Evolutionary conservation across 2,113 vertebrate genomes (phyloP).

Genomic region (Malurus alboscapulatus): DNA sequence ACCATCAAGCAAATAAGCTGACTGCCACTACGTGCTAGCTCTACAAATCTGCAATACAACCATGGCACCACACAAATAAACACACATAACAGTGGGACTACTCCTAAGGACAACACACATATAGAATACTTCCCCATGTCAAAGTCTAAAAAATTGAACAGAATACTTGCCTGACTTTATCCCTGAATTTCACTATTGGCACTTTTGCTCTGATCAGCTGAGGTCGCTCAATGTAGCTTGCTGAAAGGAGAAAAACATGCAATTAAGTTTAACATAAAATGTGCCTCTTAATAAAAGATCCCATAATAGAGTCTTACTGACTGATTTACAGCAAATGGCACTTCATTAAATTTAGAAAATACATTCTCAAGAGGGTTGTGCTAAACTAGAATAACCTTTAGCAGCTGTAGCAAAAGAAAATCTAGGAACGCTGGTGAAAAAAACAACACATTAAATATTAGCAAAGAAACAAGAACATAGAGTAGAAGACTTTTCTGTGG

Average conservation of each 20-base stretch:
- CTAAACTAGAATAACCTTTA: neutral
- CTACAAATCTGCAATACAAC: neutral
- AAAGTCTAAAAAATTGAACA: neutral
- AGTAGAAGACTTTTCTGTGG: neutral
- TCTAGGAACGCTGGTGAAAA: neutral
- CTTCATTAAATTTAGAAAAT: neutral
- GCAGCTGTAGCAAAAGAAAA: neutral
- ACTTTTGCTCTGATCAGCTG: slow-evolving; percentile 96
- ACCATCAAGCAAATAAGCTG: neutral
- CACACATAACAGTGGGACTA: neutral
- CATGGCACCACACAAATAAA: neutral
- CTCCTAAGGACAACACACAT: neutral
- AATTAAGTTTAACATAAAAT: neutral
- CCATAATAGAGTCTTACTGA: neutral
- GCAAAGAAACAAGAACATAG: neutral
- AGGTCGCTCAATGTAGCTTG: slow-evolving; percentile 86
- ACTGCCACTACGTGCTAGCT: neutral
- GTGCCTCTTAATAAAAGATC: neutral
- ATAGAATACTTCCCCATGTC: accelerated
- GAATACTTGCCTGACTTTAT: slow-evolving; percentile 88
- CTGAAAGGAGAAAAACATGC: slow-evolving; percentile 5
- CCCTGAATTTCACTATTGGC: slow-evolving; percentile 93
- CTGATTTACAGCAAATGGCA: neutral
- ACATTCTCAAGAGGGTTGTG: neutral
- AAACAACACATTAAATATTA: neutral